Conservation (phyloP, 1,140 invertebrate species). For the Drosophila chauvacae region DNA sequence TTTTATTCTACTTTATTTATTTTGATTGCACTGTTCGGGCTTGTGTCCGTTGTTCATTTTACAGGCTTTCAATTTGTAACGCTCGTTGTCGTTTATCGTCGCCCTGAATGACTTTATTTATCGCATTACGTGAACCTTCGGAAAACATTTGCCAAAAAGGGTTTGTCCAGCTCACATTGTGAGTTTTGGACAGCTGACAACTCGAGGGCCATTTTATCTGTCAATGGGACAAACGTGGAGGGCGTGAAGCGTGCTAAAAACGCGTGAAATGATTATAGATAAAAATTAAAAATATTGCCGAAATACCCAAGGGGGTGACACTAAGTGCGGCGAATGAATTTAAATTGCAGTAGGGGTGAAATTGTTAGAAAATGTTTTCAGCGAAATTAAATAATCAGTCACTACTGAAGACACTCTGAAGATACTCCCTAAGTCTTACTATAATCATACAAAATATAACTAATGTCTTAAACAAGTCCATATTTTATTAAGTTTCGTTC, state of each 20-base stretch:
- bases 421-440: neutral
- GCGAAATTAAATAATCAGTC: neutral
- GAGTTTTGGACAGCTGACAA: conserved; percentile 41
- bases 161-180: conserved; percentile 27
- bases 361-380: neutral
- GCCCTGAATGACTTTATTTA: conserved; percentile 68
- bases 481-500: no score
- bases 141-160: conserved; percentile 54
- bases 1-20: conserved; percentile 57
- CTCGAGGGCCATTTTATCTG: conserved; percentile 35
- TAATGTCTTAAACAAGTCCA: no score
- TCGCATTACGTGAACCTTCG: conserved; percentile 46
- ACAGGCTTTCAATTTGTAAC: conserved; percentile 69
- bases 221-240: conserved; percentile 11
- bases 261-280: conserved; percentile 56
- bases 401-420: neutral
- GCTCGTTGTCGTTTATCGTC: conserved; percentile 44
- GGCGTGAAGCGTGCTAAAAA: conserved; percentile 45
- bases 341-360: neutral
- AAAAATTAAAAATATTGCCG: conserved; percentile 38
- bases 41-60: conserved; percentile 55
- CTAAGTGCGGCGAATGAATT: conserved; percentile 17
- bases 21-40: conserved; percentile 67
- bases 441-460: neutral
- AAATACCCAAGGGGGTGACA: conserved; percentile 11